These are phyloP conservation scores for Hydrozoanthus gracilis DNA, from an alignment of 92 coral and sea anemone species.

Conservation along the genomic window DNA sequence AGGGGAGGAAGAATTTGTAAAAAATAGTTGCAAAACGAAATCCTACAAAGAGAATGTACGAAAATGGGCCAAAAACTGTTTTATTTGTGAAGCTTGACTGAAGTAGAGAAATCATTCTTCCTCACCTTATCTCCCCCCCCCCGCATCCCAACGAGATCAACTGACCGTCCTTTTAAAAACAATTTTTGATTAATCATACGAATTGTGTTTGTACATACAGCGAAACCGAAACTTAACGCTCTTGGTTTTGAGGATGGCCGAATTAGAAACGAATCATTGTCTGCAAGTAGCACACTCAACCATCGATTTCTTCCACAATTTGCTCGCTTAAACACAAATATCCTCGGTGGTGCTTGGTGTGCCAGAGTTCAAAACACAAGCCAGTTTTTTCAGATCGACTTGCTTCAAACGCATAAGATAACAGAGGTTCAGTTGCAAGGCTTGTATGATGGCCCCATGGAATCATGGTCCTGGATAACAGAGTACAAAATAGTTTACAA, in stretches of 20 bases:
- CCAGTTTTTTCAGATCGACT: constrained; percentile 34
- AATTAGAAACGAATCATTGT: constrained; percentile 25
- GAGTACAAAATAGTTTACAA: constrained; percentile 23
- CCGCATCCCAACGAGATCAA: too few relatives aligned
- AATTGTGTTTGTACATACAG: not conserved
- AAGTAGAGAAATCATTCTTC: too few relatives aligned
- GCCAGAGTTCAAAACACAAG: constrained; percentile 2
- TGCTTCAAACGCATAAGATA: constrained; percentile 17
- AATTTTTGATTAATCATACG: too few relatives aligned
- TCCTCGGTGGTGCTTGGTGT: constrained; percentile 34
- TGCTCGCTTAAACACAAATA: constrained; percentile 20
- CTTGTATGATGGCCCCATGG: constrained; percentile 30
- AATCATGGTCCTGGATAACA: constrained; percentile 26
- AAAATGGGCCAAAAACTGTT: too few relatives aligned
- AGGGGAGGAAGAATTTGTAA: too few relatives aligned
- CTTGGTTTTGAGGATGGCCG: constrained; percentile 31
- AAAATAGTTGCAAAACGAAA: too few relatives aligned
- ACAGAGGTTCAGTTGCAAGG: constrained; percentile 39
- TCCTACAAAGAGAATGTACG: too few relatives aligned
- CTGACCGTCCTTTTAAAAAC: too few relatives aligned
- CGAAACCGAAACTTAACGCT: not conserved
- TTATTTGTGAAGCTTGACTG: too few relatives aligned
- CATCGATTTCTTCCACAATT: constrained; percentile 5
- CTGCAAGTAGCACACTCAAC: constrained; percentile 34
- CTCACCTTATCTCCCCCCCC: too few relatives aligned